phyloP scores from a whole-genome alignment of 1,140 invertebrate species.

The Steinernema khuongi region DNA sequence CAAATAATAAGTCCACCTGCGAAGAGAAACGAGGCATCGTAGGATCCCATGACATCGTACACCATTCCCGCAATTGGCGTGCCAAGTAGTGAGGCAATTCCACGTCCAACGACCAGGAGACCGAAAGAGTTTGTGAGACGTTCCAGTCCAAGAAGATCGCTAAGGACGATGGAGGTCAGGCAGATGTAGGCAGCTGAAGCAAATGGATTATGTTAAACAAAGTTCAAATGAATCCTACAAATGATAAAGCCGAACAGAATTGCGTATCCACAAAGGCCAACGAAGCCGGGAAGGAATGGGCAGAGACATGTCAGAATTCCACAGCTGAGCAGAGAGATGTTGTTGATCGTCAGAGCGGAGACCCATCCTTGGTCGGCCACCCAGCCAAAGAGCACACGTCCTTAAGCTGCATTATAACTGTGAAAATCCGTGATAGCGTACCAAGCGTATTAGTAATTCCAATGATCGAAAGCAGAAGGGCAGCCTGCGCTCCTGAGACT shows the following conservation, averaged over 20 bases:
- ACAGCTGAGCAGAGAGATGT: slow-evolving; percentile 80
- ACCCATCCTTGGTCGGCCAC: slow-evolving; percentile 66
- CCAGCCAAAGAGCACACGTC: slow-evolving; percentile 64
- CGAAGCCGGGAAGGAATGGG: slow-evolving; percentile 76
- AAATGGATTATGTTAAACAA: slow-evolving; percentile 5
- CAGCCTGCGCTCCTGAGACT: slow-evolving; percentile 61
- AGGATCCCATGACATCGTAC: slow-evolving; percentile 55
- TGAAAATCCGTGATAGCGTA: slow-evolving; percentile 51
- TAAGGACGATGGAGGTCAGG: slow-evolving; percentile 91
- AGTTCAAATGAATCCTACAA: slow-evolving; percentile 67
- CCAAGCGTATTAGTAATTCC: slow-evolving; percentile 81
- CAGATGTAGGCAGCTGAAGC: slow-evolving; percentile 92
- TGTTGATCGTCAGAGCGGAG: slow-evolving; percentile 84
- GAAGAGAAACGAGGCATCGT: slow-evolving; percentile 52
- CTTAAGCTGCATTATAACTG: slow-evolving; percentile 66
- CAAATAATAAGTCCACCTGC: slow-evolving; percentile 51
- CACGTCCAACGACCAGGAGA: slow-evolving; percentile 83
- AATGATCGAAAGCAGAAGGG: slow-evolving; percentile 76
- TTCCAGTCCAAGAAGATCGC: slow-evolving; percentile 87
- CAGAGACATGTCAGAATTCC: slow-evolving; percentile 77
- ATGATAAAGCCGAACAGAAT: slow-evolving; percentile 89
- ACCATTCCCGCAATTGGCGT: slow-evolving; percentile 66
- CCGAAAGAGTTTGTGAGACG: slow-evolving; percentile 95
- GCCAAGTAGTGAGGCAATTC: slow-evolving; percentile 77
- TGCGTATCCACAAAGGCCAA: slow-evolving; percentile 73